Base-by-base conservation (phyloP, 1,140 invertebrate species). In the Periplaneta americana region DNA sequence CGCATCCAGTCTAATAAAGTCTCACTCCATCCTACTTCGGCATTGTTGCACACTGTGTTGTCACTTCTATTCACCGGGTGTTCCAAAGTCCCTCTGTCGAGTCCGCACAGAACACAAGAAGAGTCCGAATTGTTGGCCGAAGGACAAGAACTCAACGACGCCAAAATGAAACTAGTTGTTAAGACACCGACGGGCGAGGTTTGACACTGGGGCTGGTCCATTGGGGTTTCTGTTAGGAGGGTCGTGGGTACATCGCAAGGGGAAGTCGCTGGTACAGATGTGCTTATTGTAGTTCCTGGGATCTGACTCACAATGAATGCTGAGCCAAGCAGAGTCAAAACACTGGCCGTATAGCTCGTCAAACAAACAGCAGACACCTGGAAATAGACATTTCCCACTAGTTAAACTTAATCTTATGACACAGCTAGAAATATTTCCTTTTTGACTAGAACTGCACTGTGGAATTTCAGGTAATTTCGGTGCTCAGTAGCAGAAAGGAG, bases 251-350 rank as follows among this genome's bases (percentile, higher is more conserved):
- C 11, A 22, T 28, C 28, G 36, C 22, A 8, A 28, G 13, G 18
- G 11, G 34, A n/a, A 5, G 36, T n/a, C 4, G 34, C n/a, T 31
- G 76, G 36, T 31, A 78, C 15, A 15, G 34, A n/a, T 31, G 76
- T 33, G 34, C 79, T 75, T 34, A 74, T 80, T 22, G 75, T 32
- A 78, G 66, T 80, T 66, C 80, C 80, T 28, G 66, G 90, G 48
- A 93, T 86, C 35, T 91, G 90, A 79, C 92, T 92, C 28, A 91
- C 89, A 74, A 95, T 87, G 74, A 93, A 87, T 36, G 93, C 90
- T 66, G 94, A 94, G 28, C 93, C 93, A 48, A 95, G 86, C 34
- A 96, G 86, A 5, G 94, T 93, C 37, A 94, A 87, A 22, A 96
- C 86, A 75, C 93, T 92, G 17, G 93, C 92, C 1, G 93, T 88